Evolutionary conservation across 2,888 invertebrate genomes (phyloP), one percentile per base, ranked within the genome.

Genomic region (Tetranychus piercei): DNA sequence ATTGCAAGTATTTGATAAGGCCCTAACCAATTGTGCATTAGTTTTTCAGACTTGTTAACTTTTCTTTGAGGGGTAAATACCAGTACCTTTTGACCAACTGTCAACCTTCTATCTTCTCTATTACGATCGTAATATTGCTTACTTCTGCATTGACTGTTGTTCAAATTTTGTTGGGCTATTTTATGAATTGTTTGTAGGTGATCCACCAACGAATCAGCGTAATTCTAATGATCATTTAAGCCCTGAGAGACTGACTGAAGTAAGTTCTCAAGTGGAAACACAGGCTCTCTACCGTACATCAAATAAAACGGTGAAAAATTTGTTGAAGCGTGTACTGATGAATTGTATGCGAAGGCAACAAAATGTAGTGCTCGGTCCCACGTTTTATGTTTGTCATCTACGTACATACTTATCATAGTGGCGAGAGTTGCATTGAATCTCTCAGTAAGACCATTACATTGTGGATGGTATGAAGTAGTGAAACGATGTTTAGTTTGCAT

Each of bases 301-400:
- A 80, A 72, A 43, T 45, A 75, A 67, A 76, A 78, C 1, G 79
- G 79, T 6, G 77, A 71, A 15, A 75, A 75, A 15, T 69, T 20
- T 8, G 78, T 76, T 2, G 77, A 77, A 1, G n/a, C 71, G 18
- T 79, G 78, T 6, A 65, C 22, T 20, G 77, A 45, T 0, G 77
- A 76, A 65, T 79, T 79, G 55, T 79, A 78, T 8, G 79, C 77
- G 72, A 78, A 78, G 0, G 72, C 64, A 2, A 76, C 65, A 9
- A 77, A 43, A 0, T 74, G 75, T 0, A 80, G n/a, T 6, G 73
- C 71, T 11, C 67, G 23, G 44, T 79, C 79, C 80, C 79, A 80
- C 8, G 78, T 74, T 5, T 18, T 67, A 11, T 78, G 78, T 3
- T 22, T n/a, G 11, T 70, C 34, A n/a, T 74, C 72, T 15, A 78